phyloP scores from a whole-genome alignment of 2,797 vertebrate species.

The Hylomyscus alleni region DNA sequence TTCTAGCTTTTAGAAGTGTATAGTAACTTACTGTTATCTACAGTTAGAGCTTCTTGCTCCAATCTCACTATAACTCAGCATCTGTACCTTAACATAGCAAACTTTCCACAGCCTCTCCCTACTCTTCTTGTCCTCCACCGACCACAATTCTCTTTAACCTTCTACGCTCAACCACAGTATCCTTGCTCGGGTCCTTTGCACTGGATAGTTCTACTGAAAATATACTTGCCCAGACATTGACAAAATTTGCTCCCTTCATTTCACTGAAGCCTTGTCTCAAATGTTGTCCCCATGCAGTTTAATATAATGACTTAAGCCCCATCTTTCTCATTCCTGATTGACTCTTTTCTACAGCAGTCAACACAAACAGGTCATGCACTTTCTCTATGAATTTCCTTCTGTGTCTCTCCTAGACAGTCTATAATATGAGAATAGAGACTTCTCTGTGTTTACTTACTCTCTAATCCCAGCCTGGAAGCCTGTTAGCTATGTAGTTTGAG shows the following conservation, averaged over 20 bases:
- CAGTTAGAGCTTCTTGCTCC: not conserved
- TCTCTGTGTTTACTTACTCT: constrained; percentile 12
- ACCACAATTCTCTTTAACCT: not conserved
- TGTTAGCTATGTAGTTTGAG: not conserved
- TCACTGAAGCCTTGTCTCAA: not conserved
- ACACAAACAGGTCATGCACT: not conserved
- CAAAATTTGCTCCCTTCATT: not conserved
- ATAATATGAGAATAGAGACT: not conserved
- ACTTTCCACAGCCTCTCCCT: not conserved
- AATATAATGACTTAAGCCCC: not conserved
- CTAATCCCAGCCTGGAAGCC: not conserved
- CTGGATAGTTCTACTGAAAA: not conserved
- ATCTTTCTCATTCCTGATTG: not conserved
- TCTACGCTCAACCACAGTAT: not conserved
- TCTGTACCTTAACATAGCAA: not conserved
- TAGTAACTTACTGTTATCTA: not conserved
- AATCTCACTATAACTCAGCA: not conserved
- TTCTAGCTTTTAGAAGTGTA: not conserved
- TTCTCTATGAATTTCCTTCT: not conserved
- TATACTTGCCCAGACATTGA: not conserved
- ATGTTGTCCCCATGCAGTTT: not conserved
- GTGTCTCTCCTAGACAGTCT: constrained; percentile 37
- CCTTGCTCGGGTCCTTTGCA: constrained; percentile 9
- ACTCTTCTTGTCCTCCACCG: not conserved
- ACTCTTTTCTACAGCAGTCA: not conserved